A percentile compares a stretch with the other conserved stretches of the same genome.
Conservation (phyloP, 2,888 invertebrate species). For the Ectropis crepuscularia region DNA sequence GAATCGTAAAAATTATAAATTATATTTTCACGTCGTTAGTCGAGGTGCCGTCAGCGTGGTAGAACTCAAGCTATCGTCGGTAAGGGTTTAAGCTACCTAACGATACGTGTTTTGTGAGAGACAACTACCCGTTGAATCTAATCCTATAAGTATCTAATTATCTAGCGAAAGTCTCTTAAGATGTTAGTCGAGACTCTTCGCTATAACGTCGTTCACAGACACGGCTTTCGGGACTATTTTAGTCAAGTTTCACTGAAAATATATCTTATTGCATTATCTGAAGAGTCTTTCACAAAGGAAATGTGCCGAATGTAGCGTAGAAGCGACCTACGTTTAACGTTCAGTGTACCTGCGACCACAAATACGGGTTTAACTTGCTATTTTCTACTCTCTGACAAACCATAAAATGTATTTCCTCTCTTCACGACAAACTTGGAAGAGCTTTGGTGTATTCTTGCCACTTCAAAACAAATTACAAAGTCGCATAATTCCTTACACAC, state of each 20-base stretch:
- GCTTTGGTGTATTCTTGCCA: constrained; percentile 27
- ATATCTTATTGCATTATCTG: not conserved
- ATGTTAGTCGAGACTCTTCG: too few species aligned
- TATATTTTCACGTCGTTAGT: too few species aligned
- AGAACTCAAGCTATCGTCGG: too few species aligned
- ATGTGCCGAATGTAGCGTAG: constrained; percentile 23
- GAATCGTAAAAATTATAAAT: too few species aligned
- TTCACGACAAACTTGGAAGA: constrained; percentile 13
- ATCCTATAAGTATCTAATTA: too few species aligned
- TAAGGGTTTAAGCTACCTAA: too few species aligned
- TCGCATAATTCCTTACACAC: constrained; percentile 25
- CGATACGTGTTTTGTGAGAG: too few species aligned
- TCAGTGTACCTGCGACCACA: constrained; percentile 51
- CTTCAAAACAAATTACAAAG: constrained; percentile 40
- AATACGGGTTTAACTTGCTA: constrained; percentile 47
- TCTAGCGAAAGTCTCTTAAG: too few species aligned
- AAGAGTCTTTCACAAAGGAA: constrained; percentile 17
- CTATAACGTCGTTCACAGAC: too few species aligned
- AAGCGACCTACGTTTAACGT: constrained; percentile 26
- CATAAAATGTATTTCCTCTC: constrained; percentile 1
- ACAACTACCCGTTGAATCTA: too few species aligned
- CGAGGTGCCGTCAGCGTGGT: too few species aligned
- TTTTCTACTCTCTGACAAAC: constrained; percentile 37
- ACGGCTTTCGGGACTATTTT: too few species aligned
- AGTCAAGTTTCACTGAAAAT: not conserved